Evolutionary conservation across 2,888 invertebrate species (phyloP), one percentile per base, ranked within the genome.

Genomic region (Hemistola chrysoprasaria): DNA sequence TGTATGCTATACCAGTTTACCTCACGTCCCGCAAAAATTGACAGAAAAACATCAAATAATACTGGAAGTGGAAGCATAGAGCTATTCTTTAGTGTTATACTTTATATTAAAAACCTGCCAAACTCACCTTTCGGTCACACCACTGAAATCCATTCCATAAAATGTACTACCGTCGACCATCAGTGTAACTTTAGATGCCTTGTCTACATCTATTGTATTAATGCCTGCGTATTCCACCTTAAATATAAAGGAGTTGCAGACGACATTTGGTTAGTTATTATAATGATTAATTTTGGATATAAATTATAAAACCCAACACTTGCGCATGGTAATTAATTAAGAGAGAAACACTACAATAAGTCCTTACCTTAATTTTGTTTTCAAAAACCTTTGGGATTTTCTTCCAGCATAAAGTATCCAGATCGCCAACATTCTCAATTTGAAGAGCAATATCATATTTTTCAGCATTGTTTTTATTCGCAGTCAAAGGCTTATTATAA

Each of bases 91-190:
- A n/a, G n/a, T n/a, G n/a, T n/a, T n/a, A n/a, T n/a, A n/a, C n/a
- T n/a, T n/a, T n/a, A n/a, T n/a, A n/a, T n/a, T n/a, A n/a, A n/a
- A n/a, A n/a, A n/a, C n/a, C n/a, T n/a, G n/a, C n/a, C n/a, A n/a
- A n/a, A 10, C 16, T 20, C 65, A 78, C 81, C 58, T 62, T 6
- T 65, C 48, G 25, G 71, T 77, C 1, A 59, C 41, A 7, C 82
- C 82, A 59, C 82, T 82, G 39, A 77, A 82, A 40, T 82, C 82
- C 73, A 79, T 77, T 22, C 81, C 79, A 39, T 57, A 78, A 2
- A 42, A 42, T 42, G 29, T 34, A 20, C 21, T 10, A 1, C 16
- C 16, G 2, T 11, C 30, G 6, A 8, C 40, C 43, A 6, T 32
- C 37, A 7, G 38, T 29, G 59, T 47, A 9, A 47, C 50, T 11